These are phyloP conservation scores for Dascillus cervinus DNA, from an alignment of 2,888 invertebrate genomes.

Conservation along the genomic window DNA sequence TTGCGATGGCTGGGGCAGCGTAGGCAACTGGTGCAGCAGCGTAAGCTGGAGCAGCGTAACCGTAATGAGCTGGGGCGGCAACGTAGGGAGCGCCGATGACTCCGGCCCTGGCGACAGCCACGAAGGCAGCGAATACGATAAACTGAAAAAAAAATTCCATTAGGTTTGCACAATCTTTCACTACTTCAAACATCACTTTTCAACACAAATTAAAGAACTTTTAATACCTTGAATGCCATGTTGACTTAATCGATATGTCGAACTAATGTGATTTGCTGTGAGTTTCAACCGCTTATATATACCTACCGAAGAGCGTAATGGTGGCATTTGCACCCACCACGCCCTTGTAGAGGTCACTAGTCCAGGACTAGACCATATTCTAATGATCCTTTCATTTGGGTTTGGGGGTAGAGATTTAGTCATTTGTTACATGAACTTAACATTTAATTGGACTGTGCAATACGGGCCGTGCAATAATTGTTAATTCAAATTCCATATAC, in stretches of 20 bases:
- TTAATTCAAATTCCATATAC: neutral
- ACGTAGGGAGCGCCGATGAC: constrained; percentile 10
- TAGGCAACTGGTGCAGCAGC: constrained; percentile 8
- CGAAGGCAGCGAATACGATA: constrained; percentile 17
- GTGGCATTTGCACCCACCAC: constrained; percentile 2
- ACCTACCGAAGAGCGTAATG: constrained; percentile 1
- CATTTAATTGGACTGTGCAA: too few species aligned
- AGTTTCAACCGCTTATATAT: neutral
- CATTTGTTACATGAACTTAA: too few species aligned
- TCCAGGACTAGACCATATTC: neutral
- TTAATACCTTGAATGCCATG: neutral
- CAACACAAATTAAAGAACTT: neutral
- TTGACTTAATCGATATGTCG: neutral
- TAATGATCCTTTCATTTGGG: neutral
- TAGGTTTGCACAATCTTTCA: neutral
- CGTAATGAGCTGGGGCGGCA: constrained; percentile 8
- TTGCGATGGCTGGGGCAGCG: constrained; percentile 7
- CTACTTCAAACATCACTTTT: neutral
- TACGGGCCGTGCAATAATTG: neutral
- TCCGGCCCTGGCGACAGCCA: constrained; percentile 19
- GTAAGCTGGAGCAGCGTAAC: constrained; percentile 13
- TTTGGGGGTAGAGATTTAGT: too few species aligned
- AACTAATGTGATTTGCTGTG: neutral
- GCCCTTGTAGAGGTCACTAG: constrained; percentile 1
- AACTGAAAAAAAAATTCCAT: constrained; percentile 12